A percentile compares a stretch with the other conserved stretches of the same genome.
phyloP scores from a whole-genome alignment of 2,113 vertebrate genomes.

The Dascyllus trimaculatus region DNA sequence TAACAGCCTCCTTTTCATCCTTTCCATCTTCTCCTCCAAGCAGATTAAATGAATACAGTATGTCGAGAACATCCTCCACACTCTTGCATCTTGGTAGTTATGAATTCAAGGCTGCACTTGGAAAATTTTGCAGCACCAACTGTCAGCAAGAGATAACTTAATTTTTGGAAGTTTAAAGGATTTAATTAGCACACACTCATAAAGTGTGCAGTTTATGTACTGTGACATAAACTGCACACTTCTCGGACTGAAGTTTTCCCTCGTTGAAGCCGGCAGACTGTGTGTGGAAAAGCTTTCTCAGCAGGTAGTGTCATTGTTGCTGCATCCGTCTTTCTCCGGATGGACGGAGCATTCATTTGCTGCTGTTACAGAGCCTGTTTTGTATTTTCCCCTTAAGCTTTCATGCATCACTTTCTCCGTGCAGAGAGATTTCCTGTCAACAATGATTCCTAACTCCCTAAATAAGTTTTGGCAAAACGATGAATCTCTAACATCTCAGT shows the following conservation, averaged over 20 bases:
- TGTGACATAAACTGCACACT: constrained; percentile 51
- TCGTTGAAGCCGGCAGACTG: constrained; percentile 18
- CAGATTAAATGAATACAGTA: constrained; percentile 38
- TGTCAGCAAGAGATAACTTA: constrained; percentile 71
- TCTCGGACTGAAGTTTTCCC: constrained; percentile 36
- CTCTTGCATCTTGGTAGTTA: background rate
- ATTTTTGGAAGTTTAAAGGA: constrained; percentile 51
- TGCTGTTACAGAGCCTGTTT: constrained; percentile 29
- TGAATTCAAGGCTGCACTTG: constrained; percentile 44
- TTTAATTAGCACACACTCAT: constrained; percentile 61
- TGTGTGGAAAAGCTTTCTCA: constrained; percentile 24
- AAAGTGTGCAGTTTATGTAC: background rate
- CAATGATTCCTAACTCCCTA: constrained; percentile 47
- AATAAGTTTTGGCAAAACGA: constrained; percentile 55
- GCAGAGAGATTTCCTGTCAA: constrained; percentile 23
- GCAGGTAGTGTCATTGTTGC: constrained; percentile 36
- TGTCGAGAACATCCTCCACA: constrained; percentile 20
- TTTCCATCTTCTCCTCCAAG: background rate
- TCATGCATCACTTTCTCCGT: constrained; percentile 32
- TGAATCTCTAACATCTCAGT: constrained; percentile 53
- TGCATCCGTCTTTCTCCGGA: constrained; percentile 47
- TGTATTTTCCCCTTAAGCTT: constrained; percentile 53
- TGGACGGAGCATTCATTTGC: constrained; percentile 22
- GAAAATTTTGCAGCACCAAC: constrained; percentile 39
- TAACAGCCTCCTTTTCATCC: constrained; percentile 11